Conservation (phyloP, 2,113 vertebrate species). For the Rhinogobius similis region DNA sequence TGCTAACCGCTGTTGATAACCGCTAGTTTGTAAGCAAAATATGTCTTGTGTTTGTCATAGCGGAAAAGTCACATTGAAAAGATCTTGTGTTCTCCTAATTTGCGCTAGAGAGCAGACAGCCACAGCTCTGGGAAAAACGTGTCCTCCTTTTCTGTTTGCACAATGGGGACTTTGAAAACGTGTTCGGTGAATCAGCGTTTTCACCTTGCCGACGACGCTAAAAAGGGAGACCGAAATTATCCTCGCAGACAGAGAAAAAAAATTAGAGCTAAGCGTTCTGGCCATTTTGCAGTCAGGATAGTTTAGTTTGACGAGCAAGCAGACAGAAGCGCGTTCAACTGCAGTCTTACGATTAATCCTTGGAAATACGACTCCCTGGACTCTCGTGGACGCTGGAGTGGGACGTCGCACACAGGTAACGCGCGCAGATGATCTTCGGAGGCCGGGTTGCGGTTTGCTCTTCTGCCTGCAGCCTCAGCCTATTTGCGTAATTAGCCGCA, state of each 20-base stretch:
- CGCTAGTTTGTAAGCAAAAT: constrained; percentile 66
- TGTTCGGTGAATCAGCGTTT: constrained; percentile 51
- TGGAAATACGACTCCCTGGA: constrained; percentile 22
- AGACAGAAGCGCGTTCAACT: constrained; percentile 28
- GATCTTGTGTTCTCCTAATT: constrained; percentile 51
- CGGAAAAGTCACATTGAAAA: constrained; percentile 54
- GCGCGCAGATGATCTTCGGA: neutral
- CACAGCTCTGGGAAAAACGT: constrained; percentile 48
- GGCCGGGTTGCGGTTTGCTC: constrained; percentile 16
- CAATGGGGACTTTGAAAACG: constrained; percentile 60
- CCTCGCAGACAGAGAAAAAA: constrained; percentile 24
- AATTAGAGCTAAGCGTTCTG: constrained; percentile 47
- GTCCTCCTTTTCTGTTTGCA: constrained; percentile 32
- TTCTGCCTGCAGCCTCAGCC: constrained; percentile 37
- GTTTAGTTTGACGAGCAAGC: constrained; percentile 52
- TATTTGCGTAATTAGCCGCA: constrained; percentile 47
- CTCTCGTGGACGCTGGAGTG: neutral
- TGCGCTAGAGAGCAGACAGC: constrained; percentile 46
- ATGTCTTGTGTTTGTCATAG: constrained; percentile 26
- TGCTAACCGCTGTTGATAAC: constrained; percentile 36
- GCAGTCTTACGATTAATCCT: constrained; percentile 4
- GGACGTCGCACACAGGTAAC: constrained; percentile 24
- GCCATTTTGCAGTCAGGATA: constrained; percentile 52
- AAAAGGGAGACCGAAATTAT: constrained; percentile 19
- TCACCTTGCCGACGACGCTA: constrained; percentile 24